Percentiles rank a stretch among this genome's conserved stretches.
Conservation (phyloP, 2,113 vertebrate genomes). For the Athene cunicularia region DNA sequence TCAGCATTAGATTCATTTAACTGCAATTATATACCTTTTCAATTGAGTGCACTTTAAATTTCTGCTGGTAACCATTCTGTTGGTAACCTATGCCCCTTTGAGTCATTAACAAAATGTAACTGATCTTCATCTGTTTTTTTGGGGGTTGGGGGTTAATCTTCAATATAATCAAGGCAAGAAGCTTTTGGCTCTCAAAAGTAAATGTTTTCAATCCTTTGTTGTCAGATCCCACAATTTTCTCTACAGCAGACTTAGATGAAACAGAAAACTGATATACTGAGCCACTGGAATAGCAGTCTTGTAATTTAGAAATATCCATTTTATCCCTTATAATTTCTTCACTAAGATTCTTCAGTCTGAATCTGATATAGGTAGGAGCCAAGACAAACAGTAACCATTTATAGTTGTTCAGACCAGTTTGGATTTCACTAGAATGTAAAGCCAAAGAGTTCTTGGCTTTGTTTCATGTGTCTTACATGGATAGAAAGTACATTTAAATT, state of each 20-base stretch:
- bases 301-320: constrained; percentile 83
- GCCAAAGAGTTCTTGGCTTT: constrained; percentile 78
- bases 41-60: constrained; percentile 17
- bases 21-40: neutral
- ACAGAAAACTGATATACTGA: constrained; percentile 77
- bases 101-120: constrained; percentile 72
- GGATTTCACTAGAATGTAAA: constrained; percentile 79
- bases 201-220: constrained; percentile 70
- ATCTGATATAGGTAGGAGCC: constrained; percentile 84
- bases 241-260: constrained; percentile 73
- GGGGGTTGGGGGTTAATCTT: neutral
- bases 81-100: constrained; percentile 48
- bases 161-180: constrained; percentile 74
- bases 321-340: constrained; percentile 82
- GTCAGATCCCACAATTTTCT: constrained; percentile 72
- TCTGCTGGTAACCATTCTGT: constrained; percentile 9
- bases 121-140: constrained; percentile 45
- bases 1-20: neutral
- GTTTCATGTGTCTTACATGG: constrained; percentile 72
- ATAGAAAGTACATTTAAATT: constrained; percentile 74
- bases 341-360: constrained; percentile 79
- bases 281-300: constrained; percentile 78
- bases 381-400: constrained; percentile 81
- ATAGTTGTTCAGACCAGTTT: constrained; percentile 75
- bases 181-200: constrained; percentile 51